These are phyloP conservation scores for Setipinna tenuifilis DNA, from an alignment of 2,797 vertebrate species.

Conservation along the genomic window DNA sequence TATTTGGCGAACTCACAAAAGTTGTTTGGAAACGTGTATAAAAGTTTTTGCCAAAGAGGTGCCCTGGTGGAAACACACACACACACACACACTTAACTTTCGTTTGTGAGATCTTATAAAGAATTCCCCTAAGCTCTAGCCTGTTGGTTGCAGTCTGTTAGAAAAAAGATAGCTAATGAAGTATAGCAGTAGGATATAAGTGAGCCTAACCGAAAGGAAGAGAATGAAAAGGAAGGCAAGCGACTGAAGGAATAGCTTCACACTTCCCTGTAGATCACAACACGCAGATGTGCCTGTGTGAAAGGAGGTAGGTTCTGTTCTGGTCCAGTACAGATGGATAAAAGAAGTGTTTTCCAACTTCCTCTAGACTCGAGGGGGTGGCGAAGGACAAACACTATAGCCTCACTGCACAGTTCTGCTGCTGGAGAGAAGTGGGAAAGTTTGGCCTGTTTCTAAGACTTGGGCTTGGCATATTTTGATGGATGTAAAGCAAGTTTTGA, in stretches of 20 bases:
- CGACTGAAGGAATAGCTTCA: conserved; percentile 67
- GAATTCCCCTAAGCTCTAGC: no score
- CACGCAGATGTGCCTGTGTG: conserved; percentile 79
- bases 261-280: conserved; percentile 76
- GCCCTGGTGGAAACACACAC: no score
- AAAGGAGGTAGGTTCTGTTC: conserved; percentile 73
- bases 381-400: background rate
- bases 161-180: no score
- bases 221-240: conserved; percentile 63
- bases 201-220: conserved; percentile 10
- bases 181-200: no score
- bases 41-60: no score
- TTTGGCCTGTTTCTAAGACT: background rate
- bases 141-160: no score
- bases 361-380: conserved; percentile 34
- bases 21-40: no score
- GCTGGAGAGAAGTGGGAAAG: background rate
- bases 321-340: conserved; percentile 77
- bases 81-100: no score
- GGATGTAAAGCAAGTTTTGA: background rate
- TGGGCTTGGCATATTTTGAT: background rate
- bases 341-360: conserved; percentile 70
- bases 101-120: no score
- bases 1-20: no score
- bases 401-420: background rate